These are phyloP conservation scores for Limnephilus marmoratus DNA, from an alignment of 2,888 invertebrate genomes.

Conservation along the genomic window DNA sequence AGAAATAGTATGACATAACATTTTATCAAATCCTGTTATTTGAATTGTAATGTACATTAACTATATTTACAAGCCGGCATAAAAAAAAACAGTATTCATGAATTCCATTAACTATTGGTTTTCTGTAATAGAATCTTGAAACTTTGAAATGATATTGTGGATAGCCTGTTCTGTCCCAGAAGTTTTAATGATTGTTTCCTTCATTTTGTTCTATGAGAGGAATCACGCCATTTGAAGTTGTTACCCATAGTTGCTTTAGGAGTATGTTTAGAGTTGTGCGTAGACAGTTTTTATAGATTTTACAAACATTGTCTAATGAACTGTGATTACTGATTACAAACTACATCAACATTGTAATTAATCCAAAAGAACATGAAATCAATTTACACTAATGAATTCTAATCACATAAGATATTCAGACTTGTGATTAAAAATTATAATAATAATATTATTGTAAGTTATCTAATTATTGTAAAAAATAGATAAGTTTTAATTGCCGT, in stretches of 20 bases:
- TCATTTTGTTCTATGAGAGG: not conserved
- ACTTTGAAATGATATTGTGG: not conserved
- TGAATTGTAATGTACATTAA: not conserved
- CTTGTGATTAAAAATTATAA: conserved; percentile 42
- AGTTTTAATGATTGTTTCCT: not conserved
- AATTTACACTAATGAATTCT: conserved; percentile 9
- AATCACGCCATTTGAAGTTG: conserved; percentile 44
- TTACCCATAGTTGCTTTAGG: conserved; percentile 37
- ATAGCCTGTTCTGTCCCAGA: not conserved
- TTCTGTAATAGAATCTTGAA: not conserved
- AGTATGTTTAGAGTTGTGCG: conserved; percentile 20
- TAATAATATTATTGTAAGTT: conserved; percentile 26
- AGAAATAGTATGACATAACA: not conserved
- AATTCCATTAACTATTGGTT: not conserved
- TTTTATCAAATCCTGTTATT: not conserved
- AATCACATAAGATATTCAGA: conserved; percentile 37
- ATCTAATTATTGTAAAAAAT: conserved; percentile 33
- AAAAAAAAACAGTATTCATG: not conserved
- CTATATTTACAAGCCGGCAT: not conserved
- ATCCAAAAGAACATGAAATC: conserved; percentile 22
- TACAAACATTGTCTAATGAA: conserved; percentile 29
- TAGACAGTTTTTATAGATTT: conserved; percentile 33
- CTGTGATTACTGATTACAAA: conserved; percentile 41
- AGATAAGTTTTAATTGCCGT: conserved; percentile 24
- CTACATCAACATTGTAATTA: conserved; percentile 38